Evolutionary conservation across 2,888 invertebrate species (phyloP), one percentile per base, ranked within the genome.

Genomic region (Catocala sponsa): DNA sequence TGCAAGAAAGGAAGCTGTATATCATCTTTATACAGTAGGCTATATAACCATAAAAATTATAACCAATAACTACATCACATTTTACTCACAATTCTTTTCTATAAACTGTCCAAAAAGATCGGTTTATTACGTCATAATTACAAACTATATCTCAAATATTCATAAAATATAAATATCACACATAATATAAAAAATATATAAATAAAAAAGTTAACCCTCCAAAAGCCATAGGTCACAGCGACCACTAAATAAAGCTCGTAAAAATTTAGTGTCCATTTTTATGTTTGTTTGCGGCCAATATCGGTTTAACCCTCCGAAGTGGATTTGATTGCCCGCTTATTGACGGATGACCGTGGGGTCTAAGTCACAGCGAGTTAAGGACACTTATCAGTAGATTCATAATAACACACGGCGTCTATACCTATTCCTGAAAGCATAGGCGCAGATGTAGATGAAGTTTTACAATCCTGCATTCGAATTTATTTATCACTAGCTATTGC

Each of bases 221-320:
- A 72, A 69, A 53, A 65, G 70, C 80, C 88, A 90, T 90, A 91
- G 91, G 86, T 89, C 90, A 90, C 88, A 73, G 78, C 59, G 77
- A 74, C 81, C 83, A 81, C 85, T 85, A 86, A 86, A 86, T 83
- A 84, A 78, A 64, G 80, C 67, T 90, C 91, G 84, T 93, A 91
- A 93, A 94, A 84, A 65, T 93, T 93, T 91, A 92, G 82, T 89
- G 84, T 89, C 89, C 87, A 76, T 87, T 92, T 92, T 94, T 92
- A 93, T 91, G 91, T 92, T 90, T 91, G 91, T 90, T 91, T 89
- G 91, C 82, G 89, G 86, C 82, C 88, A 84, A 86, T 90, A 89
- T 89, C 88, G 91, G 89, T 83, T 85, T 86, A 83, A 87, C 88
- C 89, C 88, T 85, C 85, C 71, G 72, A 75, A 75, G 78, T 75